A percentile compares a stretch with the other conserved stretches of the same genome.
Evolutionary conservation across 1,140 invertebrate species (phyloP).

Genomic region (Mercenaria mercenaria): DNA sequence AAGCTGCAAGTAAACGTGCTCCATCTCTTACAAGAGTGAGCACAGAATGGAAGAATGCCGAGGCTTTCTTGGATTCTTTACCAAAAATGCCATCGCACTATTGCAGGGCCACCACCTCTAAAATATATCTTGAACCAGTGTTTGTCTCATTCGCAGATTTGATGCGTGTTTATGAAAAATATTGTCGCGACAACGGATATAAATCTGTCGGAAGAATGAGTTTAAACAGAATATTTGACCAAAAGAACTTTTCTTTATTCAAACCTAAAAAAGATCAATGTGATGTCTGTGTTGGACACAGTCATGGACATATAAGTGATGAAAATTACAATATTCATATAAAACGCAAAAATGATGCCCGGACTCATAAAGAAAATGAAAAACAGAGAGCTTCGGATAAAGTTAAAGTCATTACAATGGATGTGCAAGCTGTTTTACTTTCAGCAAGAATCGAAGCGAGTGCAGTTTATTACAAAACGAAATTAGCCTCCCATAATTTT

Average conservation of each 20-base stretch:
- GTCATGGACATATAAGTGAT: background rate
- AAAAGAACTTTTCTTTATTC: background rate
- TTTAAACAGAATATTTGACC: constrained; percentile 14
- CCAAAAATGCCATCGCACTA: constrained; percentile 45
- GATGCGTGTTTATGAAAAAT: background rate
- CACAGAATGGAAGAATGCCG: background rate
- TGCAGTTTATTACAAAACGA: constrained; percentile 46
- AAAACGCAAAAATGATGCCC: background rate
- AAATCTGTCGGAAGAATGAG: background rate
- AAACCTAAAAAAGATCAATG: constrained; percentile 44
- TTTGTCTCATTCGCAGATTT: constrained; percentile 16
- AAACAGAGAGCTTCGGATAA: background rate
- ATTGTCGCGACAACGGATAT: background rate
- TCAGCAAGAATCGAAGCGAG: constrained; percentile 7
- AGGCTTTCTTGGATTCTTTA: background rate
- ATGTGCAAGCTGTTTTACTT: constrained; percentile 41
- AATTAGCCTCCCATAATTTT: constrained; percentile 28
- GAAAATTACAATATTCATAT: background rate
- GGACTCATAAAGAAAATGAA: constrained; percentile 8
- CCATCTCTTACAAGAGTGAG: background rate
- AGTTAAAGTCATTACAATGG: constrained; percentile 25
- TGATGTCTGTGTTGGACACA: constrained; percentile 5
- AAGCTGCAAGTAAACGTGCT: background rate
- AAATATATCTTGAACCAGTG: constrained; percentile 29
- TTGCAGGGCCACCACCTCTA: background rate